Evolutionary conservation across 2,797 vertebrate genomes (phyloP).

Genomic region (Mionectes olivaceus): DNA sequence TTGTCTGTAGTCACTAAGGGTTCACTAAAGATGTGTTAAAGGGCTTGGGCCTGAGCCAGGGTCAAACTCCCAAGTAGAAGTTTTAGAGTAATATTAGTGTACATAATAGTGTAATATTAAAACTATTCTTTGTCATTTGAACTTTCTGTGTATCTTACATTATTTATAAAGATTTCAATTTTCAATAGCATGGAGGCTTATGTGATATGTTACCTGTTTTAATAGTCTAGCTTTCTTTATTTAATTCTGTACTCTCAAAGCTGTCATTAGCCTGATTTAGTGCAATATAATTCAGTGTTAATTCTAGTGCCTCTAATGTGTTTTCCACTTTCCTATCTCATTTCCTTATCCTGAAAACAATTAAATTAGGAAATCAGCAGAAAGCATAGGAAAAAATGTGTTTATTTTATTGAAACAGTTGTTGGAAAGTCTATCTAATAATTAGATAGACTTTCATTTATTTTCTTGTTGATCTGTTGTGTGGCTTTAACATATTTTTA

Average conservation of each 20-base stretch:
- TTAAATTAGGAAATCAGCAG: not conserved
- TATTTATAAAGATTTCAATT: not conserved
- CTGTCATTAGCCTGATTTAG: not conserved
- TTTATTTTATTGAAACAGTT: not conserved
- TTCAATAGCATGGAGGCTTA: not conserved
- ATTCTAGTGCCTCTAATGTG: not conserved
- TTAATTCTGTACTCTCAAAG: not conserved
- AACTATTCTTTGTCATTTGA: not conserved
- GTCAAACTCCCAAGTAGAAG: not conserved
- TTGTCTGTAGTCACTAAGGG: not conserved
- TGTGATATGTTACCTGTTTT: not conserved
- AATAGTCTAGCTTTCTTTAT: not conserved
- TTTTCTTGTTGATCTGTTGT: not conserved
- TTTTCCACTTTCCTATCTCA: conserved; percentile 31
- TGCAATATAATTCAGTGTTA: not conserved
- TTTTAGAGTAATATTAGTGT: not conserved
- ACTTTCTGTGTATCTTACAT: not conserved
- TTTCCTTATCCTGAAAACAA: conserved; percentile 23
- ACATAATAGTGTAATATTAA: not conserved
- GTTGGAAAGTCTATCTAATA: not conserved
- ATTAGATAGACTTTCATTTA: not conserved
- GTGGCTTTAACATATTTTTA: not conserved
- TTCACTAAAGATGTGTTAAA: conserved; percentile 12
- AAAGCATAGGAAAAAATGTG: not conserved
- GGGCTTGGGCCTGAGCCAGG: not conserved